Percentiles rank a stretch among this genome's conserved stretches.
These are phyloP conservation scores for Brienomyrus longianalis DNA, from an alignment of 2,113 vertebrate species.

Conservation along the genomic window DNA sequence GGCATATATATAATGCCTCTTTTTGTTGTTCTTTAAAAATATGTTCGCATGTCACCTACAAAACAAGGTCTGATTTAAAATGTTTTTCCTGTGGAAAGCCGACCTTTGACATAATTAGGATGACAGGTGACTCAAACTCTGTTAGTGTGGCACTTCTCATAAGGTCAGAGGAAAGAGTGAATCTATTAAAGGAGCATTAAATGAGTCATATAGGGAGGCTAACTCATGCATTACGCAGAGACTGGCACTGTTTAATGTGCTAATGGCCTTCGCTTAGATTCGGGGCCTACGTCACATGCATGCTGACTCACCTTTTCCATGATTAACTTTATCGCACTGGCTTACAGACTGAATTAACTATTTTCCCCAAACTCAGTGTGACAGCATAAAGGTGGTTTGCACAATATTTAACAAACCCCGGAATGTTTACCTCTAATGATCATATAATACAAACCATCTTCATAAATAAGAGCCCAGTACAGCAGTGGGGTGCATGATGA, in stretches of 20 bases:
- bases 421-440: not conserved
- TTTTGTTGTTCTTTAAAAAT: not conserved
- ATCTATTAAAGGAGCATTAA: not conserved
- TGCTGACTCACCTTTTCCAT: not conserved
- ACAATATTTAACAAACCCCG: not conserved
- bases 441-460: not conserved
- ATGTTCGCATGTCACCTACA: not conserved
- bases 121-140: not conserved
- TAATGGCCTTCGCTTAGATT: not conserved
- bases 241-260: not conserved
- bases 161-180: not conserved
- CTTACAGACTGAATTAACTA: not conserved
- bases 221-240: not conserved
- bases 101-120: not conserved
- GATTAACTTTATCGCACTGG: not conserved
- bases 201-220: not conserved
- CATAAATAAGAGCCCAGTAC: not conserved
- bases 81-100: not conserved
- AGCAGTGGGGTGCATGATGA: not conserved
- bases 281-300: not conserved
- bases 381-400: not conserved
- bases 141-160: not conserved
- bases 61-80: not conserved
- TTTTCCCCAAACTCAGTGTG: not conserved
- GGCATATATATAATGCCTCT: not conserved